Base-by-base conservation (phyloP, 2,113 vertebrate species). In the Brevimyrus niger region DNA sequence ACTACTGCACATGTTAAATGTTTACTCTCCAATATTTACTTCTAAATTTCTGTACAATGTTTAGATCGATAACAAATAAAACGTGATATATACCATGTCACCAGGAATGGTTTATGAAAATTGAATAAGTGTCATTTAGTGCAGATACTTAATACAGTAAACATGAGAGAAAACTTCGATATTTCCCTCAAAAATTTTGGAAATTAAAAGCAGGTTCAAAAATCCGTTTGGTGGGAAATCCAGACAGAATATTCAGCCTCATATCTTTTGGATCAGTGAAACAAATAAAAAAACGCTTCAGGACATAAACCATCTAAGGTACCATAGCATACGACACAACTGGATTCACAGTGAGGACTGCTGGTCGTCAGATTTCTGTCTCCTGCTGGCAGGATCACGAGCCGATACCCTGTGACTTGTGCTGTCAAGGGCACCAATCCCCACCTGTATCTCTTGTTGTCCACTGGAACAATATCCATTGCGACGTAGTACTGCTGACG, bases 401-500 rank as follows among this genome's bases (percentile, higher is more conserved):
- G 73, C 73, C 1, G 35, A 13, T 42, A 42, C 11, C 5, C 31
- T 38, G 31, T 38, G 13, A 73, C 69, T 10, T 73, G 4, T 15
- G 31, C 9, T 10, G 27, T 31, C 61, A 31, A 10, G 4, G 31
- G 23, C 23, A 0, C 3, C 3, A 10, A 31, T 31, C 27, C 85
- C 11, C 48, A 99, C 98, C 98, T 98, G 96, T 99, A 99, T 97
- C 98, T 96, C 94, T 99, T 99, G 93, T 98, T 99, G 94, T 99
- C 98, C 94, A 99, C 98, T 2, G 98, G 98, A 17, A 99, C 98
- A 42, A 99, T 99, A 93, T 99, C 98, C 98, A 99, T 99, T 88
- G 98, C 98, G 92, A 99, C 98, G 92, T 99, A 99, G 92, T 99
- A 99, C 92, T 99, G 98, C 94, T 99, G 98, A 65, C 99, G 98